Conservation (phyloP, 1,140 invertebrate species). For the Drosophila miranda region DNA sequence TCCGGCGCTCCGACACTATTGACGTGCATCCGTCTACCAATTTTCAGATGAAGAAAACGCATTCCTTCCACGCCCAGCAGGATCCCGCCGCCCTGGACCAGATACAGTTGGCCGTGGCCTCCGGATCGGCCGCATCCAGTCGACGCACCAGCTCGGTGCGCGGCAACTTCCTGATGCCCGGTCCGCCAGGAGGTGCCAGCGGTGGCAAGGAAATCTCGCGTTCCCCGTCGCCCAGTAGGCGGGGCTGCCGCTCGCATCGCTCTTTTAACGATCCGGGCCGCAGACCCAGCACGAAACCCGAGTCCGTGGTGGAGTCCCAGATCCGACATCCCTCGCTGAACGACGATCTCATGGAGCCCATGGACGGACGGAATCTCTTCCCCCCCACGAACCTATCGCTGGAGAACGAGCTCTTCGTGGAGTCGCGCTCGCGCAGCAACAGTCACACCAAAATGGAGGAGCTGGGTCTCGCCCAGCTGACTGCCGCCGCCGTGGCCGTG, state of each 20-base stretch:
- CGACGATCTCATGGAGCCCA: constrained; percentile 73
- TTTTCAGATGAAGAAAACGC: constrained; percentile 82
- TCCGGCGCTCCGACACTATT: constrained; percentile 81
- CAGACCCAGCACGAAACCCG: constrained; percentile 67
- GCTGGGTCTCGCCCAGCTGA: constrained; percentile 67
- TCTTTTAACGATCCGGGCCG: constrained; percentile 77
- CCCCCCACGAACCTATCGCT: constrained; percentile 70
- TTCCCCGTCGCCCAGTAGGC: constrained; percentile 77
- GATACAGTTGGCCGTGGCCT: constrained; percentile 63
- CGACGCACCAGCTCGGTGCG: constrained; percentile 80
- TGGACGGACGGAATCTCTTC: constrained; percentile 53
- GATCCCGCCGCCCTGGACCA: constrained; percentile 78
- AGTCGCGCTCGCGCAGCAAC: constrained; percentile 78
- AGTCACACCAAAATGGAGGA: constrained; percentile 81
- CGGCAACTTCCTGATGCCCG: constrained; percentile 78
- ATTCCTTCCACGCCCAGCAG: constrained; percentile 82
- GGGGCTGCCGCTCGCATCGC: constrained; percentile 77
- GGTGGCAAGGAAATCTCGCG: constrained; percentile 69
- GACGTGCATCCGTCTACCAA: constrained; percentile 81
- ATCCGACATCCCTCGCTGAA: constrained; percentile 79
- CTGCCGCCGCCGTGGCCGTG: constrained; percentile 62
- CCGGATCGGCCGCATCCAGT: constrained; percentile 66
- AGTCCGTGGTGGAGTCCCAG: constrained; percentile 72
- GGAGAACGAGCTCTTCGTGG: constrained; percentile 78
- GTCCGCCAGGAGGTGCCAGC: constrained; percentile 36